Percentiles rank a stretch among this genome's conserved stretches.
phyloP scores from a whole-genome alignment of 2,113 vertebrate genomes.

The Pterocles gutturalis region DNA sequence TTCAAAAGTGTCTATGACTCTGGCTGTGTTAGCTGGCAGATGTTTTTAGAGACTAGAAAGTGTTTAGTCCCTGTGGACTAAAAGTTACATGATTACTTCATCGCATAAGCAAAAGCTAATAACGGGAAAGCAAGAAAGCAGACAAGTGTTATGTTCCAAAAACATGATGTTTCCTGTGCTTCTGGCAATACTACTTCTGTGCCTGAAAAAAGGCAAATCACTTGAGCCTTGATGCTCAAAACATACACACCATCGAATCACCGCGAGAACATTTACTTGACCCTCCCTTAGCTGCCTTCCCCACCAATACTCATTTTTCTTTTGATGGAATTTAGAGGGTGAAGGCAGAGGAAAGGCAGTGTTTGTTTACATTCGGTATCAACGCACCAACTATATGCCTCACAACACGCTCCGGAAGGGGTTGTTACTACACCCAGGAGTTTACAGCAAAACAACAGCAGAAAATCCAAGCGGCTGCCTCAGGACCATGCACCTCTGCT shows the following conservation, averaged over 20 bases:
- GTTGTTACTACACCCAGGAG: slow-evolving; percentile 8
- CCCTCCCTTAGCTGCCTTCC: not conserved
- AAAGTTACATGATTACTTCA: slow-evolving; percentile 61
- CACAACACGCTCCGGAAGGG: not conserved
- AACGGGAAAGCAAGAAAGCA: slow-evolving; percentile 42
- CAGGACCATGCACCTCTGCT: not conserved
- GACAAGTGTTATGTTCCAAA: slow-evolving; percentile 58
- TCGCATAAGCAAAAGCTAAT: slow-evolving; percentile 52
- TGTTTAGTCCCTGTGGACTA: slow-evolving; percentile 42
- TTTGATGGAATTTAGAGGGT: not conserved
- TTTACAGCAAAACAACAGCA: not conserved
- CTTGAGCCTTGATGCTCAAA: slow-evolving; percentile 14
- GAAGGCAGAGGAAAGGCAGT: slow-evolving; percentile 34
- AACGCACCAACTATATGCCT: fast-evolving
- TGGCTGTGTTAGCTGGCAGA: slow-evolving; percentile 32
- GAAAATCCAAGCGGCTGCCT: not conserved
- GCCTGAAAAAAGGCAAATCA: slow-evolving; percentile 52
- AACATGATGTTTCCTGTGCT: slow-evolving; percentile 58
- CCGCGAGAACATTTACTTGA: not conserved
- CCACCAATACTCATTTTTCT: not conserved
- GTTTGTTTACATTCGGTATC: not conserved
- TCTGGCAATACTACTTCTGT: slow-evolving; percentile 44
- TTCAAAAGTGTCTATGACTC: slow-evolving; percentile 50
- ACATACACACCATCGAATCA: not conserved
- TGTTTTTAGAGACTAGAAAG: slow-evolving; percentile 60